A percentile compares a stretch with the other conserved stretches of the same genome.
These are phyloP conservation scores for Psettodes erumei DNA, from an alignment of 2,113 vertebrate species.

Conservation along the genomic window DNA sequence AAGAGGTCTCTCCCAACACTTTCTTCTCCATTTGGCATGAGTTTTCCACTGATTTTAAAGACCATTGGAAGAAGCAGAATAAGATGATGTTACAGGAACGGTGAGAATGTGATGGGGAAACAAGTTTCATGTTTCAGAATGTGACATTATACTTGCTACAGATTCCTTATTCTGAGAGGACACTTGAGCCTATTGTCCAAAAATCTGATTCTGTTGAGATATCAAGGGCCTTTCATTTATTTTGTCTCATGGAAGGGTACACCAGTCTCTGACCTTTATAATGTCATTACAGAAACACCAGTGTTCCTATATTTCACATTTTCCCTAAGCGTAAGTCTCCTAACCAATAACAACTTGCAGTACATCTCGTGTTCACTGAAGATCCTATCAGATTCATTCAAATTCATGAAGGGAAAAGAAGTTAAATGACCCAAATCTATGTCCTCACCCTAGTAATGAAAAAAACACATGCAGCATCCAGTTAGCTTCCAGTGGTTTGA, in stretches of 20 bases:
- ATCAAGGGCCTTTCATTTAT: background rate
- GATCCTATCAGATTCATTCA: conserved; percentile 79
- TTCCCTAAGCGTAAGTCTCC: conserved; percentile 40
- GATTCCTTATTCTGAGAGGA: background rate
- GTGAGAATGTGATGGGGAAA: conserved; percentile 76
- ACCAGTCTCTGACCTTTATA: conserved; percentile 33
- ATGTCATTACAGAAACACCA: conserved; percentile 41
- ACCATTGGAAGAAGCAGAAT: conserved; percentile 96
- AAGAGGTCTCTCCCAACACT: conserved; percentile 92
- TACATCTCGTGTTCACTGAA: conserved; percentile 59
- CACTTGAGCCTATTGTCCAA: background rate
- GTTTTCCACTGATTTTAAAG: conserved; percentile 97
- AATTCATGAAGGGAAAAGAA: conserved; percentile 74
- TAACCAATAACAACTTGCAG: conserved; percentile 63
- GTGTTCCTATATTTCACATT: conserved; percentile 41
- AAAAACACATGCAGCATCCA: conserved; percentile 69
- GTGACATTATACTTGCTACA: background rate
- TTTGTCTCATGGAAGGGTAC: background rate
- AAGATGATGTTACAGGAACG: conserved; percentile 93
- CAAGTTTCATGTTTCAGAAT: conserved; percentile 10
- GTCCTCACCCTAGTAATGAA: conserved; percentile 74
- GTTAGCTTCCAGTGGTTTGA: conserved; percentile 77
- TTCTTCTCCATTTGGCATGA: conserved; percentile 97
- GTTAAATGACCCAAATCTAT: conserved; percentile 73
- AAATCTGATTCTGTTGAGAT: conserved; percentile 20